Percentiles rank a stretch among this genome's conserved stretches.
These are phyloP conservation scores for Psittacula echo DNA, from an alignment of 2,797 vertebrate species.

Conservation along the genomic window DNA sequence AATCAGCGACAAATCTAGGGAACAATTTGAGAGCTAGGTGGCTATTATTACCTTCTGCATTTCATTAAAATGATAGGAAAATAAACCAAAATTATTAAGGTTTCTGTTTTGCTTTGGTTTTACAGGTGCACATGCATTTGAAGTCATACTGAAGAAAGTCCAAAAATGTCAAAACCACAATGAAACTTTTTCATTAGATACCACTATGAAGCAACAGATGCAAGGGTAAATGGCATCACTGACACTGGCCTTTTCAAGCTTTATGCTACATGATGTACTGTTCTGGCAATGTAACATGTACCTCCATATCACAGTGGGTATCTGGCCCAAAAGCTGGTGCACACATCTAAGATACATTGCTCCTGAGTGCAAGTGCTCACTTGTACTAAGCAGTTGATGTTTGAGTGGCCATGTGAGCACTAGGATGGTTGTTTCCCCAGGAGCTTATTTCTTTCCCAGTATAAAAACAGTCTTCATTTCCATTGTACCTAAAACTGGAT, in stretches of 20 bases:
- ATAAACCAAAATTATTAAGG: background rate
- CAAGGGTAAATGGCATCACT: background rate
- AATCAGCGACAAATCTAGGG: background rate
- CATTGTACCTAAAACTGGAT: background rate
- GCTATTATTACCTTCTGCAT: background rate
- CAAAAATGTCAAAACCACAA: background rate
- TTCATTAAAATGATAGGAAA: background rate
- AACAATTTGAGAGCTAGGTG: background rate
- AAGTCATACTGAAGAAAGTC: background rate
- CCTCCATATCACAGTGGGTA: too few relatives aligned
- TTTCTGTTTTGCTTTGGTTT: background rate
- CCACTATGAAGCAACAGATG: background rate
- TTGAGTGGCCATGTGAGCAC: accelerated
- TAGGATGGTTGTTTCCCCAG: background rate
- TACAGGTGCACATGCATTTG: background rate
- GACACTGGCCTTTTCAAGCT: background rate
- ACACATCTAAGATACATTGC: background rate
- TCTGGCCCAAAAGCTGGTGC: background rate
- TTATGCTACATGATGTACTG: background rate
- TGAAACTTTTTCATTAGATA: background rate
- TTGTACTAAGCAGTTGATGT: background rate
- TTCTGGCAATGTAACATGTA: background rate
- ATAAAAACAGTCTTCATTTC: background rate
- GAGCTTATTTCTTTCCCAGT: background rate
- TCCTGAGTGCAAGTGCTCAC: background rate